Percentiles rank a stretch among this genome's conserved stretches.
Conservation (phyloP, 2,113 vertebrate genomes). For the Erpornis zantholeuca region DNA sequence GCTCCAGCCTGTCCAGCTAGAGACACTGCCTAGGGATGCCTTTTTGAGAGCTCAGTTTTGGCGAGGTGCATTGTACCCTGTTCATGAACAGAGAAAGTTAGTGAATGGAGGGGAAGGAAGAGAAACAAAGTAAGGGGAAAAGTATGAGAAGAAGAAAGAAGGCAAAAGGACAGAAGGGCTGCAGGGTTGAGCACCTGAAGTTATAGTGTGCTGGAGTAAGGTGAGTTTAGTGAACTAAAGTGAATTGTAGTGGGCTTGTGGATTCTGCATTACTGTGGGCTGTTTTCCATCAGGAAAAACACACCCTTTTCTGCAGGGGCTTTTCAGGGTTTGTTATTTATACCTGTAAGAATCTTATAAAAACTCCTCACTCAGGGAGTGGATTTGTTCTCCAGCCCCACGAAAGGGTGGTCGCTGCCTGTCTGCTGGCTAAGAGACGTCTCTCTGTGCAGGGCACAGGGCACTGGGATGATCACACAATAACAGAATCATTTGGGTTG, state of each 20-base stretch:
- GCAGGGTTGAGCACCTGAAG: accelerated
- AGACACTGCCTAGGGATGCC: background rate
- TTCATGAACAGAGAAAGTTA: background rate
- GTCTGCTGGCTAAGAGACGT: accelerated
- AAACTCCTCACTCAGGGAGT: background rate
- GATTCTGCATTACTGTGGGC: accelerated
- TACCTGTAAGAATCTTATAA: background rate
- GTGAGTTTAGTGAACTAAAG: background rate
- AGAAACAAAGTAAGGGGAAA: background rate
- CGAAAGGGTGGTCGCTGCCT: background rate
- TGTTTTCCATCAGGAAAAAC: background rate
- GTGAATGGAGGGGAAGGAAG: too few species aligned
- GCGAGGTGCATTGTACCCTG: accelerated
- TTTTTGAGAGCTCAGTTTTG: accelerated
- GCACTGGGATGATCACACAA: background rate
- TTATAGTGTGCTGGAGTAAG: accelerated
- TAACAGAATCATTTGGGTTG: background rate
- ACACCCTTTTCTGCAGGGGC: background rate
- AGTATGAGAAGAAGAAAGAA: background rate
- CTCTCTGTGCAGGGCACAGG: accelerated
- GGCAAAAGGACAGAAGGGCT: background rate
- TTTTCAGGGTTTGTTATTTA: background rate
- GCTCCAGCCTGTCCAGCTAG: background rate
- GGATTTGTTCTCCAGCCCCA: background rate
- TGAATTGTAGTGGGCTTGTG: accelerated